These are phyloP conservation scores for Polyploca ridens DNA, from an alignment of 2,888 invertebrate species.

Conservation along the genomic window DNA sequence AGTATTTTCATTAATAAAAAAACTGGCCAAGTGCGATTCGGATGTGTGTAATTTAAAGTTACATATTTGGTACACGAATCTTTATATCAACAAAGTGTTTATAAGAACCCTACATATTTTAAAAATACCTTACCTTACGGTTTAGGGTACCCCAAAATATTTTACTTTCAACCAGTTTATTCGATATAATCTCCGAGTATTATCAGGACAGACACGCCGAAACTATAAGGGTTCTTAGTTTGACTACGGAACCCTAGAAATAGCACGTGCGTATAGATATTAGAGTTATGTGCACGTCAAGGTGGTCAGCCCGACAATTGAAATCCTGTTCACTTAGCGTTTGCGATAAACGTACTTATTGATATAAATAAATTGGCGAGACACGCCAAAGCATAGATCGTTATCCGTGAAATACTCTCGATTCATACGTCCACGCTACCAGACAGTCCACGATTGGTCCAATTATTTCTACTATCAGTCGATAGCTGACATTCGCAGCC, in stretches of 20 bases:
- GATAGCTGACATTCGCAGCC: slow-evolving; percentile 46
- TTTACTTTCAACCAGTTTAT: no score
- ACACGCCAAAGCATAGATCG: slow-evolving; percentile 37
- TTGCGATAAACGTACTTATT: slow-evolving; percentile 37
- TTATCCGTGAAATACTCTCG: slow-evolving; percentile 41
- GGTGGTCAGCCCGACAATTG: slow-evolving; percentile 44
- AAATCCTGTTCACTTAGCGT: slow-evolving; percentile 44
- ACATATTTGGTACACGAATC: no score
- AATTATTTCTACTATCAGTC: slow-evolving; percentile 63
- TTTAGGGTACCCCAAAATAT: no score
- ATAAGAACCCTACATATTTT: no score
- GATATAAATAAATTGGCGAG: slow-evolving; percentile 41
- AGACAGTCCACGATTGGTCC: slow-evolving; percentile 49
- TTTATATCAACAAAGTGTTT: no score
- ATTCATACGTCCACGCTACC: slow-evolving; percentile 38
- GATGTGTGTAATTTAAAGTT: no score
- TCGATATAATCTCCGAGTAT: no score
- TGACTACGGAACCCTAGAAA: no score
- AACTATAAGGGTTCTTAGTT: no score
- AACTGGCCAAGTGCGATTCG: no score
- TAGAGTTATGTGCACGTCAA: slow-evolving; percentile 35
- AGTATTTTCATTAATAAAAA: neutral
- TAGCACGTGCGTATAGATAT: slow-evolving; percentile 16
- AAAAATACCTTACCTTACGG: no score
- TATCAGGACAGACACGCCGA: no score